Conservation (phyloP, 1,140 invertebrate species). For the Formica selysi region DNA sequence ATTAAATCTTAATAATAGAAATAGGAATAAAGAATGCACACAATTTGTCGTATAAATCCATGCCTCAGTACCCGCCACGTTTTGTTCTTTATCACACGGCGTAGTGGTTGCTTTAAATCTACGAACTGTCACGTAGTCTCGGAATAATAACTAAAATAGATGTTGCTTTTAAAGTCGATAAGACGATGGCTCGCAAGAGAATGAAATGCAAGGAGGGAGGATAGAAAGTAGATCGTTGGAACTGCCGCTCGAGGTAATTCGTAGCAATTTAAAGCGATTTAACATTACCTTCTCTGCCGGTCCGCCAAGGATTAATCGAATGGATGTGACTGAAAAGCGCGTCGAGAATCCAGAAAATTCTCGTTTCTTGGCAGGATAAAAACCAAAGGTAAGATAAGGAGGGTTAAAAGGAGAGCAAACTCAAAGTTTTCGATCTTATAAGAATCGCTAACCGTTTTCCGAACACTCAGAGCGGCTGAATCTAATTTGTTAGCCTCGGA, state of each 20-base stretch:
- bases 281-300: constrained; percentile 15
- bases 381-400: constrained; percentile 25
- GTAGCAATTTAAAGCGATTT: constrained; percentile 73
- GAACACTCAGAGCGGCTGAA: constrained; percentile 5
- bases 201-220: constrained; percentile 9
- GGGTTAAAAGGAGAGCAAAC: neutral
- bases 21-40: constrained; percentile 3
- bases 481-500: constrained; percentile 46
- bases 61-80: neutral
- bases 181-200: constrained; percentile 38
- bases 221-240: constrained; percentile 38
- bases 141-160: constrained; percentile 70
- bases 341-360: constrained; percentile 56
- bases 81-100: constrained; percentile 44
- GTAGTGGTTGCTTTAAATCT: constrained; percentile 42
- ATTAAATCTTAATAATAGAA: constrained; percentile 13
- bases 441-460: constrained; percentile 29
- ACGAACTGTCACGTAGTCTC: constrained; percentile 8
- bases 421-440: constrained; percentile 47
- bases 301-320: constrained; percentile 66
- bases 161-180: constrained; percentile 66
- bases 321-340: constrained; percentile 69
- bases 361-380: constrained; percentile 25
- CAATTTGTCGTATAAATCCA: constrained; percentile 31
- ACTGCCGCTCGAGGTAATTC: constrained; percentile 63